These are phyloP conservation scores for Pentalonia nigronervosa DNA, from an alignment of 1,140 invertebrate genomes.

Conservation along the genomic window DNA sequence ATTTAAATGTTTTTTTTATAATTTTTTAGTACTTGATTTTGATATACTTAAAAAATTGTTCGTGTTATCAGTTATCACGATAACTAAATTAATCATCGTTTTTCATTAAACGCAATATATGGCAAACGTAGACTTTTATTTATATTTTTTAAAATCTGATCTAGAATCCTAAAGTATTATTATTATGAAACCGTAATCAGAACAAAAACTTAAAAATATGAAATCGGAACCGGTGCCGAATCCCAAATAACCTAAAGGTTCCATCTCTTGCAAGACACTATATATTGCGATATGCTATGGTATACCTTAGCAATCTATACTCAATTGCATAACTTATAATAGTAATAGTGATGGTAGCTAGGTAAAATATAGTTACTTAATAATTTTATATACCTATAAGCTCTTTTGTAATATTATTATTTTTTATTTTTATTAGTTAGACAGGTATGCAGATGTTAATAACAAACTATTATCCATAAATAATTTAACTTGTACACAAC, in stretches of 20 bases:
- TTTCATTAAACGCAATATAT: too few species aligned
- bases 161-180: too few species aligned
- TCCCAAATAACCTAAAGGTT: neutral
- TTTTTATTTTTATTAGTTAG: slow-evolving; percentile 11
- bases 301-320: neutral
- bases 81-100: neutral
- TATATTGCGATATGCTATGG: too few species aligned
- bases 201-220: neutral
- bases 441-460: slow-evolving; percentile 36
- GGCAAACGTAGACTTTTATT: neutral
- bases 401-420: neutral
- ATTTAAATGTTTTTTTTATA: too few species aligned
- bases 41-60: too few species aligned
- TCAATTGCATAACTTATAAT: neutral
- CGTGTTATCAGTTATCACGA: too few species aligned
- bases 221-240: too few species aligned
- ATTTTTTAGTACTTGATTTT: too few species aligned
- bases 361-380: too few species aligned
- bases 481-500: slow-evolving; percentile 75
- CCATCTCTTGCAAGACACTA: too few species aligned
- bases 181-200: too few species aligned
- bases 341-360: neutral
- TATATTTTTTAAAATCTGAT: neutral
- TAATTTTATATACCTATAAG: neutral
- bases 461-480: slow-evolving; percentile 2